Percentiles rank a stretch among this genome's conserved stretches.
These are phyloP conservation scores for Plectrocnemia conspersa DNA, from an alignment of 1,140 invertebrate species.

Conservation along the genomic window DNA sequence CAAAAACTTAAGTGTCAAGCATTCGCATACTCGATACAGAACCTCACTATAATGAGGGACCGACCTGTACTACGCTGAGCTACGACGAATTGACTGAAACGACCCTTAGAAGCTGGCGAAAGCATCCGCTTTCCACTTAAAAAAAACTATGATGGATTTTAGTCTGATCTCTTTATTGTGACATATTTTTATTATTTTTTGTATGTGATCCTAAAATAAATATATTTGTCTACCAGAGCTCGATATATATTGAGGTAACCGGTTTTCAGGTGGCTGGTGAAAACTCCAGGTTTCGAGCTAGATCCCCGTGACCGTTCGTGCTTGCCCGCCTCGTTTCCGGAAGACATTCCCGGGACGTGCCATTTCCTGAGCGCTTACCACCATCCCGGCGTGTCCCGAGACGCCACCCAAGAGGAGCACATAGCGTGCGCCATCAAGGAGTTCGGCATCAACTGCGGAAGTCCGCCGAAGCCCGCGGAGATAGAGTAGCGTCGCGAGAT, in stretches of 20 bases:
- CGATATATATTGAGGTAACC: not conserved
- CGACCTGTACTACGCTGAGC: no score
- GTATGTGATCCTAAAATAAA: not conserved
- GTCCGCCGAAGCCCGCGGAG: not conserved
- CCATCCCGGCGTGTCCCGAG: slow-evolving; percentile 60
- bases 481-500: slow-evolving; percentile 16
- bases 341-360: slow-evolving; percentile 71
- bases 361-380: slow-evolving; percentile 80
- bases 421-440: slow-evolving; percentile 42
- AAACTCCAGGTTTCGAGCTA: slow-evolving; percentile 71
- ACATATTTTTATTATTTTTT: no score
- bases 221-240: not conserved
- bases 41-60: no score
- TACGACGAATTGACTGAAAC: no score
- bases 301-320: slow-evolving; percentile 69
- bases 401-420: slow-evolving; percentile 59
- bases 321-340: slow-evolving; percentile 81
- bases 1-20: no score
- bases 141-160: no score
- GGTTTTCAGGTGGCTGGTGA: slow-evolving; percentile 63
- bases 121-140: no score
- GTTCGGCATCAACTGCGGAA: slow-evolving; percentile 27
- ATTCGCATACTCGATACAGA: no score
- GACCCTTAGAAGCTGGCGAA: no score
- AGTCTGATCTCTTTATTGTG: no score